Conservation (phyloP, 2,888 invertebrate genomes). For the Penaeus monodon region DNA sequence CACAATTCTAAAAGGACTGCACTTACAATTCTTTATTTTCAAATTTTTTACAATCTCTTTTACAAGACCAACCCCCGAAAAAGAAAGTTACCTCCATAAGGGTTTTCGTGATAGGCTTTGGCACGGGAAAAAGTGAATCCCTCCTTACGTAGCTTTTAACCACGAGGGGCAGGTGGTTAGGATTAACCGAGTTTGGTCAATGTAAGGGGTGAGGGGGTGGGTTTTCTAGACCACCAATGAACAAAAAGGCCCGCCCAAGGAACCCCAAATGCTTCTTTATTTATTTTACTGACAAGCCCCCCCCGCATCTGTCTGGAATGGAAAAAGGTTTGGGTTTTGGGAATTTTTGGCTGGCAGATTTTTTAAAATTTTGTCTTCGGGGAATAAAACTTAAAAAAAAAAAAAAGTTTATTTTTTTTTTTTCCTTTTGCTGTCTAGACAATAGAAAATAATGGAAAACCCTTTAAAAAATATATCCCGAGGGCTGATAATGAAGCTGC, state of each 20-base stretch:
- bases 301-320: conserved; percentile 79
- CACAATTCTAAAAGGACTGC: no score
- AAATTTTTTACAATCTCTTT: no score
- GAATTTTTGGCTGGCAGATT: no score
- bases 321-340: conserved; percentile 58
- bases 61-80: no score
- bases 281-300: conserved; percentile 89
- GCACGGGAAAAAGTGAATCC: conserved; percentile 77
- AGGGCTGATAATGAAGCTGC: no score
- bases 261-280: conserved; percentile 91
- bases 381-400: no score
- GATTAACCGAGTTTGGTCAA: conserved; percentile 86
- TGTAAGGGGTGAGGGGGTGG: conserved; percentile 90
- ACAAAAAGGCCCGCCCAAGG: conserved; percentile 93
- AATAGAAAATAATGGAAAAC: not conserved
- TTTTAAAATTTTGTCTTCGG: no score
- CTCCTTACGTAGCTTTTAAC: conserved; percentile 75
- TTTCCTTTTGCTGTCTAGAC: no score
- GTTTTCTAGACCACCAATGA: conserved; percentile 80
- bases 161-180: conserved; percentile 83
- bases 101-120: conserved; percentile 75
- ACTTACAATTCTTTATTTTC: no score
- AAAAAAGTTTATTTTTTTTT: not conserved
- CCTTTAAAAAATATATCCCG: not conserved
- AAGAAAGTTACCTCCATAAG: conserved; percentile 75